Conservation (phyloP, 2,797 vertebrate genomes). For the Lemur catta region DNA sequence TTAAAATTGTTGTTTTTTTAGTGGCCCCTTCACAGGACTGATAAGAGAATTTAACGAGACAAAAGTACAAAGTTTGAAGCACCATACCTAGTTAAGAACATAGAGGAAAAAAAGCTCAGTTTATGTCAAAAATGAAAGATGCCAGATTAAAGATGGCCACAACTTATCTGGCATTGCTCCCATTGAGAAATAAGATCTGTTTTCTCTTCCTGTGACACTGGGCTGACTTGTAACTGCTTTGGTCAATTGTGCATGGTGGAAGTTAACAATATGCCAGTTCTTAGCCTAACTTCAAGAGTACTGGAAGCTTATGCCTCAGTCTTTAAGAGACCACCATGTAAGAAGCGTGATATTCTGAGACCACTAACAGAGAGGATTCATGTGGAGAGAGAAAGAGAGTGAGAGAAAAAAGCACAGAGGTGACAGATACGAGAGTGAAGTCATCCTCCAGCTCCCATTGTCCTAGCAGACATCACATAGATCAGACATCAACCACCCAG, state of each 20-base stretch:
- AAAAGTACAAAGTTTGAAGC: not conserved
- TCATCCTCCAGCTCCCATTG: not conserved
- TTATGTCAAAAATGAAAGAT: not conserved
- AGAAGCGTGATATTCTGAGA: not conserved
- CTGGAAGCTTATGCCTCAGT: not conserved
- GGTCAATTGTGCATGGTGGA: not conserved
- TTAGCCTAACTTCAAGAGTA: not conserved
- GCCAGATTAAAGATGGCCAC: not conserved
- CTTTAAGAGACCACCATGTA: not conserved
- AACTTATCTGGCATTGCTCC: not conserved
- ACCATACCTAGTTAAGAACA: not conserved
- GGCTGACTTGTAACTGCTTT: not conserved
- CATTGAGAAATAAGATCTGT: not conserved
- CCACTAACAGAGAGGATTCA: not conserved
- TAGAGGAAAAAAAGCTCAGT: not conserved
- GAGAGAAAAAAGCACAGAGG: not conserved
- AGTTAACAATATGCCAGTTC: not conserved
- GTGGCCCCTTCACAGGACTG: not conserved
- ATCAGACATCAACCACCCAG: not conserved
- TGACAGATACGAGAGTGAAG: not conserved
- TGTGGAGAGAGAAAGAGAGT: not conserved
- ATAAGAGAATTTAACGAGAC: not conserved
- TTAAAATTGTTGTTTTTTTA: not conserved
- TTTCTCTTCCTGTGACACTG: not conserved
- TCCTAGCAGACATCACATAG: not conserved